phyloP scores from a whole-genome alignment of 2,113 vertebrate species.

The Cyprinodon tularosa region DNA sequence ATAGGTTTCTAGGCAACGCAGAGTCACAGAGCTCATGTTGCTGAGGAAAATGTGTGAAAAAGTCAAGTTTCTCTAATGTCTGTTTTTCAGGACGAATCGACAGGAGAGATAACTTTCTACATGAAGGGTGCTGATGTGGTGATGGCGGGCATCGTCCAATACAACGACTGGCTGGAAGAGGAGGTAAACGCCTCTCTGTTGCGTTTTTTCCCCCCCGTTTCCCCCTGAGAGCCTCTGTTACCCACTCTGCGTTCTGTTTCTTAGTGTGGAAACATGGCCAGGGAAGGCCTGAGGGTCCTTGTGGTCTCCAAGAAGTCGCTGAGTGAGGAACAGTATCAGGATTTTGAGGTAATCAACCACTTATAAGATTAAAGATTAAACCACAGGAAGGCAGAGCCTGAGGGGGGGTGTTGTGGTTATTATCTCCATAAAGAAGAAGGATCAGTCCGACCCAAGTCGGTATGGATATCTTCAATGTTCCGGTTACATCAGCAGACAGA shows the following conservation, averaged over 20 bases:
- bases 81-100: slow-evolving; percentile 88
- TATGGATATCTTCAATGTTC: neutral
- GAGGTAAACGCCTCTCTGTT: slow-evolving; percentile 80
- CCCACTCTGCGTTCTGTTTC: slow-evolving; percentile 35
- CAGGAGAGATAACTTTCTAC: slow-evolving; percentile 95
- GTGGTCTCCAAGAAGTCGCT: slow-evolving; percentile 97
- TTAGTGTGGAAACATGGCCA: slow-evolving; percentile 98
- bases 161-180: slow-evolving; percentile 98
- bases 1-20: slow-evolving; percentile 57
- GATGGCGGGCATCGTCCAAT: slow-evolving; percentile 96
- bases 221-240: neutral
- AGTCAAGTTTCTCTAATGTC: neutral
- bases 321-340: slow-evolving; percentile 96
- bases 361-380: neutral
- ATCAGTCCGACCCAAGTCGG: neutral
- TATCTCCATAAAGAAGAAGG: neutral
- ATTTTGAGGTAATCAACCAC: slow-evolving; percentile 87
- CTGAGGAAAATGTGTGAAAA: neutral
- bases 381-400: neutral
- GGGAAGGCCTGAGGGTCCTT: slow-evolving; percentile 93
- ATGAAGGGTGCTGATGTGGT: slow-evolving; percentile 97
- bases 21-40: neutral
- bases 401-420: neutral
- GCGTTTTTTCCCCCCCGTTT: neutral
- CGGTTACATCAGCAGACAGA: slow-evolving; percentile 3